Evolutionary conservation across 1,140 invertebrate species (phyloP).

Genomic region (Aphelinus certus): DNA sequence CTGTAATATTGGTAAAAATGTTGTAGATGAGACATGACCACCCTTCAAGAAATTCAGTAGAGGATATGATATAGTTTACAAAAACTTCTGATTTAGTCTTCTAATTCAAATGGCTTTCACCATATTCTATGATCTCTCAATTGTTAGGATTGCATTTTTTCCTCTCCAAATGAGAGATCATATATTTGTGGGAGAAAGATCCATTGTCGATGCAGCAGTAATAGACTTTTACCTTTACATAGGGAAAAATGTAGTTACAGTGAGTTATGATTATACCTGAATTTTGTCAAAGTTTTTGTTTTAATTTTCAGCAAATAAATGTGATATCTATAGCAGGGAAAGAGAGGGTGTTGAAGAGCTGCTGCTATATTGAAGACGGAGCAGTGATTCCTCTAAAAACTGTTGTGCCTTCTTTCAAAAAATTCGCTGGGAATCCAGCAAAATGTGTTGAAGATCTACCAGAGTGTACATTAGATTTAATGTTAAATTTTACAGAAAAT

Average conservation of each 20-base stretch:
- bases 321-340: slow-evolving; percentile 72
- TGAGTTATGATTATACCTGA: slow-evolving; percentile 67
- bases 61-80: slow-evolving; percentile 71
- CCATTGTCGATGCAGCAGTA: slow-evolving; percentile 93
- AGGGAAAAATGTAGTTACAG: slow-evolving; percentile 98
- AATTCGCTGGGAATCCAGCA: slow-evolving; percentile 90
- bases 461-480: slow-evolving; percentile 91
- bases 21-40: slow-evolving; percentile 85
- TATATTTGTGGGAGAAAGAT: slow-evolving; percentile 96
- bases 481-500: slow-evolving; percentile 94
- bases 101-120: not conserved
- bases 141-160: slow-evolving; percentile 90
- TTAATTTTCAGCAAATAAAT: no score
- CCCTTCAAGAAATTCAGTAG: slow-evolving; percentile 99
- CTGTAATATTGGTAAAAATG: slow-evolving; percentile 93
- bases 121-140: no score
- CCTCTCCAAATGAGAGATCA: slow-evolving; percentile 96
- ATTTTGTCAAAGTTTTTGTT: no score
- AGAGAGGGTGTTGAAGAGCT: slow-evolving; percentile 95
- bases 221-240: slow-evolving; percentile 98
- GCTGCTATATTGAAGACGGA: slow-evolving; percentile 95
- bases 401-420: slow-evolving; percentile 94
- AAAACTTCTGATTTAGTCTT: no score
- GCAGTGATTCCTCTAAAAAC: slow-evolving; percentile 97
- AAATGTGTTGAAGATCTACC: slow-evolving; percentile 82